Conservation (phyloP, 2,888 invertebrate species). For the Ophonus ardosiacus region DNA sequence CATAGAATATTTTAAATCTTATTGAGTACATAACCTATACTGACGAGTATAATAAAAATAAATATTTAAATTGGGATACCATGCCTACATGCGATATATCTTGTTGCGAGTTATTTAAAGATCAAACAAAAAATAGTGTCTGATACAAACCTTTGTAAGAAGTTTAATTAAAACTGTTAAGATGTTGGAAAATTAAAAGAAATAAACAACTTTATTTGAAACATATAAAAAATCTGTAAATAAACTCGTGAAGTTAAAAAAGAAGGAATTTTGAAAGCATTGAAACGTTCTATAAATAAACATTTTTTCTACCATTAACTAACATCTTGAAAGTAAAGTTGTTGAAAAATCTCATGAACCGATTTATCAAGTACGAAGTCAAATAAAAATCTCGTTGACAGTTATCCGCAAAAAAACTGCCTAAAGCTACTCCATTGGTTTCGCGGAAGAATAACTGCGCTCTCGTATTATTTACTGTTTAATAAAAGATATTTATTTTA, state of each 20-base stretch:
- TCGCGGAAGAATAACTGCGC: neutral
- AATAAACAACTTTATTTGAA: neutral
- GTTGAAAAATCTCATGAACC: conserved; percentile 38
- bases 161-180: neutral
- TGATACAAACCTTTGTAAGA: neutral
- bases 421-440: conserved; percentile 8
- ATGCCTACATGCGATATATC: no score
- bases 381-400: conserved; percentile 33
- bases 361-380: conserved; percentile 41
- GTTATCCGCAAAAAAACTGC: conserved; percentile 38
- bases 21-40: no score
- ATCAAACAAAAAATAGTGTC: no score
- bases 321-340: conserved; percentile 36
- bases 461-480: conserved; percentile 11
- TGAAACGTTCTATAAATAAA: conserved; percentile 29
- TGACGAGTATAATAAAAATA: no score
- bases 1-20: no score
- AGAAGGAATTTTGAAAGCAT: conserved; percentile 18
- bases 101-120: no score
- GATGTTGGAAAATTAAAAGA: neutral
- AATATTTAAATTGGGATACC: no score
- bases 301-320: conserved; percentile 38
- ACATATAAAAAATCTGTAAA: neutral
- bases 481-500: conserved; percentile 27
- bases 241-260: neutral